These are phyloP conservation scores for Myoxocephalus aenaeus DNA, from an alignment of 2,797 vertebrate genomes.

Conservation along the genomic window DNA sequence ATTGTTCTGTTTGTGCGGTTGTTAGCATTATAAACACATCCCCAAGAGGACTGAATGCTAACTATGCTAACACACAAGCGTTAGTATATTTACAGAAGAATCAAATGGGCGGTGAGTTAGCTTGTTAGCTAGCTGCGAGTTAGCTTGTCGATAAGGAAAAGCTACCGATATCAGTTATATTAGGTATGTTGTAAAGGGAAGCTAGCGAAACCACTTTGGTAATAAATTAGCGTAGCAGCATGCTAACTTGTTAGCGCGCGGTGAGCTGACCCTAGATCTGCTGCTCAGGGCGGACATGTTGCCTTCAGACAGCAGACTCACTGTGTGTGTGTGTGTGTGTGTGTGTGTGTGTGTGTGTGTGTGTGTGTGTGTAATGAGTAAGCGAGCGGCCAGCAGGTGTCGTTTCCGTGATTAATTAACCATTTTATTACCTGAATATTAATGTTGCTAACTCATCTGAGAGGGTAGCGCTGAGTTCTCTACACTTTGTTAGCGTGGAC, in stretches of 20 bases:
- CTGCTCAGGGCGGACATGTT: constrained; percentile 66
- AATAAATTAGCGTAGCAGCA: neutral
- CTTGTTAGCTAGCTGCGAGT: neutral
- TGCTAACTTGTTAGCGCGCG: constrained; percentile 15
- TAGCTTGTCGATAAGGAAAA: neutral
- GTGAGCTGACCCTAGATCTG: constrained; percentile 57
- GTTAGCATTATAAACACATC: constrained; percentile 4
- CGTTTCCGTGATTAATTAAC: constrained; percentile 44
- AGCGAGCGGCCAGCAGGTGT: constrained; percentile 10
- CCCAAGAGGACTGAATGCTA: neutral
- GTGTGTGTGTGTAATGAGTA: neutral
- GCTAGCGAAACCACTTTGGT: constrained; percentile 10
- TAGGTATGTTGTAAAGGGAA: neutral
- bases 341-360: neutral
- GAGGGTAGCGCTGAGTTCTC: constrained; percentile 25
- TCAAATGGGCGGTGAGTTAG: neutral
- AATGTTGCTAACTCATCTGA: constrained; percentile 42
- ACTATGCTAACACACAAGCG: neutral
- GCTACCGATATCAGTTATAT: neutral
- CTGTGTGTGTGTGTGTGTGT: constrained; percentile 38
- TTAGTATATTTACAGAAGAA: neutral
- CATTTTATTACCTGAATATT: constrained; percentile 40
- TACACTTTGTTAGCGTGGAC: neutral
- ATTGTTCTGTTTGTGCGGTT: neutral
- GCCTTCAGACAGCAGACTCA: constrained; percentile 77